These are phyloP conservation scores for Aethes cnicana DNA, from an alignment of 2,888 invertebrate species.

Conservation along the genomic window DNA sequence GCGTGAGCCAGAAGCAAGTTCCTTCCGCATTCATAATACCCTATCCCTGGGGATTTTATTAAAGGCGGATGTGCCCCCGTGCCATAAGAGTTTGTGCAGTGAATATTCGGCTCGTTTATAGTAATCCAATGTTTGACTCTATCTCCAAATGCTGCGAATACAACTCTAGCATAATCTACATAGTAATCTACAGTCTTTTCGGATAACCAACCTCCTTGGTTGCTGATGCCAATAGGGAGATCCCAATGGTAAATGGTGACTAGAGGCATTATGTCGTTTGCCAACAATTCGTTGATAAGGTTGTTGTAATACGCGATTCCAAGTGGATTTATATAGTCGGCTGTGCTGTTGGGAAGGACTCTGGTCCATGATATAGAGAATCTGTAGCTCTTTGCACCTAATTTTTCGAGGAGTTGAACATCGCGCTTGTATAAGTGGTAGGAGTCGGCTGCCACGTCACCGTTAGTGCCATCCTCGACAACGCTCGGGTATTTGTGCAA, in stretches of 20 bases:
- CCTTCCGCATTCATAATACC: slow-evolving; percentile 82
- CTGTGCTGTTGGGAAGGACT: slow-evolving; percentile 34
- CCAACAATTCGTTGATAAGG: slow-evolving; percentile 65
- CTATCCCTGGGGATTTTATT: slow-evolving; percentile 58
- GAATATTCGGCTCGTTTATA: slow-evolving; percentile 83
- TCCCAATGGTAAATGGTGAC: slow-evolving; percentile 83
- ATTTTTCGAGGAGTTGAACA: slow-evolving; percentile 47
- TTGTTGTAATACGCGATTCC: slow-evolving; percentile 65
- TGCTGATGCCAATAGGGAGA: slow-evolving; percentile 60
- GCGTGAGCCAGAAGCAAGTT: slow-evolving; percentile 85
- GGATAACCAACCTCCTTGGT: slow-evolving; percentile 48
- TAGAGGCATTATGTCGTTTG: slow-evolving; percentile 68
- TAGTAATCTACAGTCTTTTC: slow-evolving; percentile 50
- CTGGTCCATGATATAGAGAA: slow-evolving; percentile 80
- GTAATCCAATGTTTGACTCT: slow-evolving; percentile 85
- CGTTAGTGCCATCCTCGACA: slow-evolving; percentile 56
- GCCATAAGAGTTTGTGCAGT: slow-evolving; percentile 55
- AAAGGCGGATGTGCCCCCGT: slow-evolving; percentile 45
- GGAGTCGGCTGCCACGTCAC: slow-evolving; percentile 83
- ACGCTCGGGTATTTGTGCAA: slow-evolving; percentile 38
- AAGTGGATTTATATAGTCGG: slow-evolving; percentile 30
- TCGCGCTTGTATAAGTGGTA: slow-evolving; percentile 79
- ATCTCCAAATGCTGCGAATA: slow-evolving; percentile 76
- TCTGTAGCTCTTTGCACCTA: slow-evolving; percentile 63
- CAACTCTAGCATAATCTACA: slow-evolving; percentile 55